A percentile compares a stretch with the other conserved stretches of the same genome.
phyloP scores from a whole-genome alignment of 2,888 invertebrate species.

The Lordiphosa andalusiaca region DNA sequence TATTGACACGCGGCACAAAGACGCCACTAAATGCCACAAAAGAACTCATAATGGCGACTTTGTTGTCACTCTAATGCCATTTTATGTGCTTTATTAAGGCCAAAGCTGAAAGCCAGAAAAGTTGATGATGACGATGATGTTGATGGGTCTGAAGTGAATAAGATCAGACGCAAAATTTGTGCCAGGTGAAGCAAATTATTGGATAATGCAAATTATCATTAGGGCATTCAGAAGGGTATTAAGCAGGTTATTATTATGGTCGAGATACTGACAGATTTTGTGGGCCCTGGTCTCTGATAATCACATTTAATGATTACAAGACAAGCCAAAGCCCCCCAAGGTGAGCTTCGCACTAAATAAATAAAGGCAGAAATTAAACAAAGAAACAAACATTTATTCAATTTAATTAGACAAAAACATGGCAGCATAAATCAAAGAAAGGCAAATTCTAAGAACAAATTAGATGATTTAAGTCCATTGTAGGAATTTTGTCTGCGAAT shows the following conservation, averaged over 20 bases:
- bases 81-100: constrained; percentile 64
- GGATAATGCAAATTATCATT: constrained; percentile 38
- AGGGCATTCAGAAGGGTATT: constrained; percentile 22
- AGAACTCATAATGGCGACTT: constrained; percentile 69
- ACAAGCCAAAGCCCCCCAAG: too few species aligned
- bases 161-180: constrained; percentile 58
- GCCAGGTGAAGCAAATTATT: constrained; percentile 69
- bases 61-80: constrained; percentile 65
- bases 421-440: too few species aligned
- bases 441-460: too few species aligned
- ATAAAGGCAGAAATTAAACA: too few species aligned
- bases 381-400: too few species aligned
- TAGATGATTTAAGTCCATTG: too few species aligned
- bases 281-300: too few species aligned
- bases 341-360: too few species aligned
- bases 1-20: constrained; percentile 66
- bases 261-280: too few species aligned
- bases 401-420: too few species aligned
- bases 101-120: constrained; percentile 12
- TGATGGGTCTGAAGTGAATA: constrained; percentile 33
- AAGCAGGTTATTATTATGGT: background rate
- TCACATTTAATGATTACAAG: too few species aligned
- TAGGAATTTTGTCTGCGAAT: too few species aligned
- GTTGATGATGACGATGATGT: constrained; percentile 15
- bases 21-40: constrained; percentile 68